Evolutionary conservation across 2,113 vertebrate genomes (phyloP).

Genomic region (Urocynchramus pylzowi): DNA sequence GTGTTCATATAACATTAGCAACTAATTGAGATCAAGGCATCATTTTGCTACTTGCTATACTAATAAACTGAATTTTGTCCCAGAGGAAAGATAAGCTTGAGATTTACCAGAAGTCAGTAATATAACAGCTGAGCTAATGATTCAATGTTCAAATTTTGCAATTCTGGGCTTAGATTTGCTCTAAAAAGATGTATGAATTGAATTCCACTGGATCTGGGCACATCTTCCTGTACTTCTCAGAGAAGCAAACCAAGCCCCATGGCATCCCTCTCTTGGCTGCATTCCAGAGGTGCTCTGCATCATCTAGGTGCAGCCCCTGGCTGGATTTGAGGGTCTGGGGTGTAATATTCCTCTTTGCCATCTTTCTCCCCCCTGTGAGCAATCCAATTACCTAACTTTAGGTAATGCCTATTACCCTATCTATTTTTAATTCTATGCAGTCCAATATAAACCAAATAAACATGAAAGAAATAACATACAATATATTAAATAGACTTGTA

Average conservation of each 20-base stretch:
- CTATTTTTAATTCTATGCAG: background rate
- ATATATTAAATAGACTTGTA: background rate
- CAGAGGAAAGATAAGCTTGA: background rate
- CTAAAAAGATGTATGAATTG: background rate
- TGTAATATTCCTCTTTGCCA: background rate
- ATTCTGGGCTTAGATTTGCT: background rate
- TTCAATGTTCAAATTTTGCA: background rate
- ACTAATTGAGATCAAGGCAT: constrained; percentile 17
- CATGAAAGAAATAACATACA: background rate
- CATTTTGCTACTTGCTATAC: background rate
- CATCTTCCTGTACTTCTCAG: background rate
- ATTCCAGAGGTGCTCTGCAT: background rate
- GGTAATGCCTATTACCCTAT: background rate
- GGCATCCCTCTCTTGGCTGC: background rate
- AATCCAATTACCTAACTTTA: background rate
- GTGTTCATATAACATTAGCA: background rate
- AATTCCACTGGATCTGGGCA: background rate
- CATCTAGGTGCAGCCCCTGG: background rate
- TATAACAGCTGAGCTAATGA: background rate
- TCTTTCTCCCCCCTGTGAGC: background rate
- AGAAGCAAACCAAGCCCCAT: accelerated
- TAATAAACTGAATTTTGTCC: background rate
- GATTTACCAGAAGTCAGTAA: background rate
- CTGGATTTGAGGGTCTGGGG: background rate
- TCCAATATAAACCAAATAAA: background rate